phyloP scores from a whole-genome alignment of 2,797 vertebrate species.

The Limosa lapponica region DNA sequence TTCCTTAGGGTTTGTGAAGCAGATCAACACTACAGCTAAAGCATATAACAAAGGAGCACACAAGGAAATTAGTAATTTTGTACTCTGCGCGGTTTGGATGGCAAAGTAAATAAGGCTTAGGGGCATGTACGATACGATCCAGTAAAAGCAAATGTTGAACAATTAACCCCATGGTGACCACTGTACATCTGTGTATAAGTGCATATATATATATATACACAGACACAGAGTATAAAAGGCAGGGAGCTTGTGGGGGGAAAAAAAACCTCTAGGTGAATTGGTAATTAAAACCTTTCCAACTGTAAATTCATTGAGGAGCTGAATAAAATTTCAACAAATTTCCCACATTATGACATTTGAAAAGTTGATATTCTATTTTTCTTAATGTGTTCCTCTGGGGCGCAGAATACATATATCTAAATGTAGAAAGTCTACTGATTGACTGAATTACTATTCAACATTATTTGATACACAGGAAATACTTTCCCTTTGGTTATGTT shows the following conservation, averaged over 20 bases:
- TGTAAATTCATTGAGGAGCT: neutral
- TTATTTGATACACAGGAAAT: neutral
- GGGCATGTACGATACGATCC: neutral
- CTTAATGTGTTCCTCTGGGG: neutral
- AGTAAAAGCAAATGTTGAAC: neutral
- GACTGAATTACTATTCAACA: neutral
- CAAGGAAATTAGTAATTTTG: neutral
- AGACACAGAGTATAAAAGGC: neutral
- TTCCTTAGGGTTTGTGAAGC: neutral
- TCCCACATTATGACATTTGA: neutral
- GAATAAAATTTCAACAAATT: neutral
- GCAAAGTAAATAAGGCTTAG: neutral
- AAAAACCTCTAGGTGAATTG: neutral
- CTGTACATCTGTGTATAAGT: neutral
- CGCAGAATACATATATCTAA: neutral
- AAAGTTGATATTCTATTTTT: neutral
- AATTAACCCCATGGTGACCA: neutral
- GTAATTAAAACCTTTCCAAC: neutral
- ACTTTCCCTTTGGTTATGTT: neutral
- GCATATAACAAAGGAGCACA: neutral
- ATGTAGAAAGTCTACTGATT: neutral
- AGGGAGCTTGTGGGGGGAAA: neutral
- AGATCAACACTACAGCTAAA: neutral
- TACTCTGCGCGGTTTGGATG: neutral
- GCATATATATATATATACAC: neutral